Percentiles rank a stretch among this genome's conserved stretches.
These are phyloP conservation scores for Poecile atricapillus DNA, from an alignment of 2,113 vertebrate genomes.

Conservation along the genomic window DNA sequence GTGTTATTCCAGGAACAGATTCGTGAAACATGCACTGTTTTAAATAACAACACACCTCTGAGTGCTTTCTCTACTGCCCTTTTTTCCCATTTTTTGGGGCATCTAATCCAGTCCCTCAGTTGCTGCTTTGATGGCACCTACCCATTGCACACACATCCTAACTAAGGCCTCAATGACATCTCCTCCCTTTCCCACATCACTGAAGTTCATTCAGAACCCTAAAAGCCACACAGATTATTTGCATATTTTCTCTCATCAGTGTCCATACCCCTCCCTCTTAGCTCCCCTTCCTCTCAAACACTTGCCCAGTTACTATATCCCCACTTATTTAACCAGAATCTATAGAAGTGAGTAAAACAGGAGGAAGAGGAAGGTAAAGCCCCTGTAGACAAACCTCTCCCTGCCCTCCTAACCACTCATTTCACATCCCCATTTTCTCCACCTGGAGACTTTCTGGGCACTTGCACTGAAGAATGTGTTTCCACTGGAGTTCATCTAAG, in stretches of 20 bases:
- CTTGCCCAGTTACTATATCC: background rate
- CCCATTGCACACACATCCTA: background rate
- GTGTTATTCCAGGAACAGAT: background rate
- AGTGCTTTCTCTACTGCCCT: background rate
- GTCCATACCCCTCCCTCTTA: background rate
- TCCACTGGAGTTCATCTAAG: slow-evolving; percentile 51
- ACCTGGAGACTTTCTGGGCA: slow-evolving; percentile 49
- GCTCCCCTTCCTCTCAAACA: background rate
- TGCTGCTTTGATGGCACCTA: background rate
- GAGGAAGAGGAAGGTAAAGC: background rate
- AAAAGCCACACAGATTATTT: background rate
- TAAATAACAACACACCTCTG: background rate
- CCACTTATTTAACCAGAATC: background rate
- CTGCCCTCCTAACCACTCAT: background rate
- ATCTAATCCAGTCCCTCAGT: no score
- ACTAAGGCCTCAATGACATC: background rate
- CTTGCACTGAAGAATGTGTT: slow-evolving; percentile 31
- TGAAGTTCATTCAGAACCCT: background rate
- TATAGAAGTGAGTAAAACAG: background rate
- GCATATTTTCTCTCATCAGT: background rate
- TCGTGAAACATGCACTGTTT: background rate
- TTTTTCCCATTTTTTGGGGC: background rate
- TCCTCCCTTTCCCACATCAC: background rate
- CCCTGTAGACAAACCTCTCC: background rate
- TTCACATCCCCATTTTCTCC: slow-evolving; percentile 22